Conservation (phyloP, 2,888 invertebrate species). For the Drosophila diplacantha region DNA sequence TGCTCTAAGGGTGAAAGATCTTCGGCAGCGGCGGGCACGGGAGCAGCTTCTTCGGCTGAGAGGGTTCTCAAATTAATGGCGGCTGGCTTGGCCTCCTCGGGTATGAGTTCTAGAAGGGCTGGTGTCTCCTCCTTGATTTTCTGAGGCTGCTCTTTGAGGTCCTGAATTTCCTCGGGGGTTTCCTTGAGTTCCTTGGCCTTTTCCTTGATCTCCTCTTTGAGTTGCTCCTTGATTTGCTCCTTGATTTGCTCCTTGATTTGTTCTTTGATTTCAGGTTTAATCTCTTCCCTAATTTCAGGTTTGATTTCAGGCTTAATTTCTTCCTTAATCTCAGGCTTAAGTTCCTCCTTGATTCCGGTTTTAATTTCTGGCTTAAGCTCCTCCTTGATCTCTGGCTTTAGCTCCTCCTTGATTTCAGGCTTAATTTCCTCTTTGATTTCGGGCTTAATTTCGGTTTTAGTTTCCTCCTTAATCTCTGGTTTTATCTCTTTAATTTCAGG, state of each 20-base stretch:
- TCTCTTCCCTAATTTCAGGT: background rate
- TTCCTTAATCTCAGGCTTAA: background rate
- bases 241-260: background rate
- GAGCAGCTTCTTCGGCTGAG: slow-evolving; percentile 16
- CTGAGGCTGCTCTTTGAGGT: background rate
- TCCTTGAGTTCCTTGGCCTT: slow-evolving; percentile 13
- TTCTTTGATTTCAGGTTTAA: background rate
- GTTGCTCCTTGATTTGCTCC: slow-evolving; percentile 4
- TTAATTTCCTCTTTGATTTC: slow-evolving; percentile 5
- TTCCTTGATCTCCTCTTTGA: slow-evolving; percentile 5
- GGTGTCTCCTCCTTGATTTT: slow-evolving; percentile 2
- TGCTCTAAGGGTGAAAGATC: background rate
- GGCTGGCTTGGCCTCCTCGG: slow-evolving; percentile 4
- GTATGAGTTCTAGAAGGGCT: background rate
- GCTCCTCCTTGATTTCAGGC: background rate
- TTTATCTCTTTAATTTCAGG: background rate
- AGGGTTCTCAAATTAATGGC: slow-evolving; percentile 32
- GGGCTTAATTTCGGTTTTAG: background rate
- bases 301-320: background rate
- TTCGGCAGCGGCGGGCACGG: slow-evolving; percentile 5
- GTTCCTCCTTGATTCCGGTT: background rate
- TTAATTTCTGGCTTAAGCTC: background rate
- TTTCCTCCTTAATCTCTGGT: background rate
- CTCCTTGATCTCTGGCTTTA: background rate
- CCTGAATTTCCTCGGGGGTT: background rate